phyloP scores from a whole-genome alignment of 2,113 vertebrate species.

The Nansenia antarctica region DNA sequence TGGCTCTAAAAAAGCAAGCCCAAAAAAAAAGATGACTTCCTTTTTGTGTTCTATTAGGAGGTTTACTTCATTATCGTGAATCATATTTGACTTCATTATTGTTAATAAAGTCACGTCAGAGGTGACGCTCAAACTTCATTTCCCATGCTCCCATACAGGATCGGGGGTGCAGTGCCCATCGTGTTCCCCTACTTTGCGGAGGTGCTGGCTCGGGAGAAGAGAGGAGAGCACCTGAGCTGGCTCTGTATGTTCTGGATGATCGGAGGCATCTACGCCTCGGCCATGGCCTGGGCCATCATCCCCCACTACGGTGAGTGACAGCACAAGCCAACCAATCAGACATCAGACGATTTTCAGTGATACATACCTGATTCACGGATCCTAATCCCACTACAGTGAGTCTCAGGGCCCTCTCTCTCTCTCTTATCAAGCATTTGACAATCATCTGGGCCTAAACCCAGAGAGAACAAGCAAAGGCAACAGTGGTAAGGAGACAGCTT shows the following conservation, averaged over 20 bases:
- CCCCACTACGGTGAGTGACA: constrained; percentile 92
- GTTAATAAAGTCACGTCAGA: background rate
- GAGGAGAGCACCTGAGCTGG: constrained; percentile 97
- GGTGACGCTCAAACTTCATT: too few species aligned
- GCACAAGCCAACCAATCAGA: background rate
- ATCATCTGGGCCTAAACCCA: background rate
- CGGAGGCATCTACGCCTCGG: constrained; percentile 94
- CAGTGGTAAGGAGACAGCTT: too few species aligned
- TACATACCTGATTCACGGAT: background rate
- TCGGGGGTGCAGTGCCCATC: constrained; percentile 90
- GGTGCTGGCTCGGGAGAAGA: constrained; percentile 93
- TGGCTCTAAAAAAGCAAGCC: background rate
- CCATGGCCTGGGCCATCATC: constrained; percentile 99
- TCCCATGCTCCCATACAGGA: constrained; percentile 71
- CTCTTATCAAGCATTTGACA: background rate
- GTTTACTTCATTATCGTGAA: background rate
- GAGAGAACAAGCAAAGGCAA: background rate
- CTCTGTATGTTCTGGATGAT: constrained; percentile 99
- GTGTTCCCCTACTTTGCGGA: constrained; percentile 97
- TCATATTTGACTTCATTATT: background rate
- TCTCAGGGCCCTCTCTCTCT: too few species aligned
- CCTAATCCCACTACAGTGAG: background rate
- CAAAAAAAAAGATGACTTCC: background rate
- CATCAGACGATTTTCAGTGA: background rate
- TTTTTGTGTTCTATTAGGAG: too few species aligned